Evolutionary conservation across 1,140 invertebrate genomes (phyloP), one percentile per base, ranked within the genome.

Genomic region (Bombus ignitus): DNA sequence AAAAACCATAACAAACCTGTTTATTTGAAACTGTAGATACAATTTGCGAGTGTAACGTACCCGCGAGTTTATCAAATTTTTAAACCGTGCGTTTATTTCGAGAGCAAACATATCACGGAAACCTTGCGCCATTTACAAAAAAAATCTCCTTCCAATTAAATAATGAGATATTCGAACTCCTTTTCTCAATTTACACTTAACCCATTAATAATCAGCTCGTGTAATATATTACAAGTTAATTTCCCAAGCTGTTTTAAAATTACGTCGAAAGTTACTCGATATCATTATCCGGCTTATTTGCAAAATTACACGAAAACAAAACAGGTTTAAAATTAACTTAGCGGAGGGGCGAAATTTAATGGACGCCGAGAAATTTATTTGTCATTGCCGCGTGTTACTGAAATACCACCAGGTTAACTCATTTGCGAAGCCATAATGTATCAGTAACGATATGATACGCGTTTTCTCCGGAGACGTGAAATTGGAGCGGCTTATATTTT

Each of bases 401-500:
- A 83, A 66, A 77, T 53, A 70, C 65, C 32, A 42, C 35, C 62
- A 22, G 32, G 47, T 83, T 78, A 83, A 77, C 81, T 74, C 32
- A 83, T 83, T 78, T 83, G 70, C 47, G 3, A 32, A 37, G 42
- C 71, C 28, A 71, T 25, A 32, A 15, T 47, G n/a, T 47, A 66
- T 39, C 42, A 25, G 12, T 53, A 53, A 70, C 72, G 37, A 66
- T 39, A 74, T 25, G 71, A 66, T 66, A 68, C 47, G 42, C 42
- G 62, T 70, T 83, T 70, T 57, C 65, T 83, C 81, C 22, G 22
- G 74, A 42, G 74, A 59, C 62, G 42, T 57, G 74, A 70, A 83
- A 83, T 75, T 77, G 35, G 73, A 77, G 44, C 65, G 35, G 28
- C 73, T 80, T 47, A 47, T 65, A 62, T 73, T 28, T 65, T 28